Base-by-base conservation (phyloP, 2,113 vertebrate genomes). In the Nothoprocta pentlandii region DNA sequence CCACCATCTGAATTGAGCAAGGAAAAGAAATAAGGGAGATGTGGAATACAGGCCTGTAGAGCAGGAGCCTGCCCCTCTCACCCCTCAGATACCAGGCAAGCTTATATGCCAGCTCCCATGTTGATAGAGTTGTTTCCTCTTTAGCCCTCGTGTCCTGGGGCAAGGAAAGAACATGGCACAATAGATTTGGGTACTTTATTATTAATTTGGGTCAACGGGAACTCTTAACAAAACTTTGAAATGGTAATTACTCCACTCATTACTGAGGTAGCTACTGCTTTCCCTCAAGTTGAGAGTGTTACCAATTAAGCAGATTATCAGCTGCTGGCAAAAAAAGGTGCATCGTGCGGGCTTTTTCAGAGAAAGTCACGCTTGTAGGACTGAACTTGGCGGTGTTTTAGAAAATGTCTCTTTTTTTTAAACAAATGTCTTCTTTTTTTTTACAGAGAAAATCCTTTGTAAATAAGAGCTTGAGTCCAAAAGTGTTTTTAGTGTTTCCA, bases 151-250 rank as follows among this genome's bases (percentile, higher is more conserved):
- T 16, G 39, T 61, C 69, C n/a, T 8, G 82, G 41, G 46, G 54
- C 36, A 61, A 95, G 26, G 34, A 39, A 93, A 54, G 12, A 83
- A 88, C 4, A 12, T 69, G 41, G 63, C 63, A 91, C 36, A 41
- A 92, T 3, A 70, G 36, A 87, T 85, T 85, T 75, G 12, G 28
- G 42, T 61, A 59, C 23, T 81, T 88, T 46, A 80, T 56, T 88
- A 92, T 84, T 92, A 86, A 92, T 95, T 93, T 68, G 67, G 83
- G 56, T 79, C 73, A 92, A 56, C 0, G 30, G 10, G 41, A 95
- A 75, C 32, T 88, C 16, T 71, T 85, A 25, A 30, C 20, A 84
- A 56, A 86, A n/a, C 71, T 91, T 81, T 94, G 80, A 88, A 92
- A 78, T 90, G 28, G 41, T 92, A 92, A 94, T 81, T 47, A 84